phyloP scores from a whole-genome alignment of 2,888 invertebrate species.

The Harpagoxenus sublaevis region DNA sequence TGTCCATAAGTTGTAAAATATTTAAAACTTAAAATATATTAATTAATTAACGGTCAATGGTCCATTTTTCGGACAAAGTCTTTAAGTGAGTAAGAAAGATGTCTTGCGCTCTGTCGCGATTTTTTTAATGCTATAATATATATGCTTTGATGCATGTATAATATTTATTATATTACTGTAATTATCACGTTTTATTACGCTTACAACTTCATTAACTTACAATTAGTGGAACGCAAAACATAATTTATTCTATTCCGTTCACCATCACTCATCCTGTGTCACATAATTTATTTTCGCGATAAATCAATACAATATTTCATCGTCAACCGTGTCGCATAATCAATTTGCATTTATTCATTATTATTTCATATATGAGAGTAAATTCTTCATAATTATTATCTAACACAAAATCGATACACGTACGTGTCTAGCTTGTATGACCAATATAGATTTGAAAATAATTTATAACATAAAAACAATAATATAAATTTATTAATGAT shows the following conservation, averaged over 20 bases:
- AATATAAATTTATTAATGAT: constrained; percentile 3
- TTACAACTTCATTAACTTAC: constrained; percentile 5
- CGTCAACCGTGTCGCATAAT: constrained; percentile 31
- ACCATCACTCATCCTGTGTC: neutral
- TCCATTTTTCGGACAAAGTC: neutral
- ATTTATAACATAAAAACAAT: neutral
- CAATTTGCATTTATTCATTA: constrained; percentile 37
- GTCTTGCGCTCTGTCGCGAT: neutral
- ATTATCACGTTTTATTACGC: constrained; percentile 9
- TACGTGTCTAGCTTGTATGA: neutral
- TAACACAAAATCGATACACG: neutral
- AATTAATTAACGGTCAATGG: neutral
- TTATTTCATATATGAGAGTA: neutral
- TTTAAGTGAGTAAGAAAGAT: neutral
- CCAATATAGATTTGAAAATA: neutral
- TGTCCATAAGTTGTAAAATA: neutral
- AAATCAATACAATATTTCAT: constrained; percentile 29
- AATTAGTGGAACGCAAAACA: neutral
- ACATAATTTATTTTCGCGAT: constrained; percentile 41
- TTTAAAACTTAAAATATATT: neutral
- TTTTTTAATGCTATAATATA: neutral
- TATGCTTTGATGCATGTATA: neutral
- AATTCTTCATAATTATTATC: neutral
- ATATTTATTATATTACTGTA: neutral
- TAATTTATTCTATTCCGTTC: constrained; percentile 29